These are phyloP conservation scores for Syndactyla subalaris DNA, from an alignment of 2,797 vertebrate species.

Conservation along the genomic window DNA sequence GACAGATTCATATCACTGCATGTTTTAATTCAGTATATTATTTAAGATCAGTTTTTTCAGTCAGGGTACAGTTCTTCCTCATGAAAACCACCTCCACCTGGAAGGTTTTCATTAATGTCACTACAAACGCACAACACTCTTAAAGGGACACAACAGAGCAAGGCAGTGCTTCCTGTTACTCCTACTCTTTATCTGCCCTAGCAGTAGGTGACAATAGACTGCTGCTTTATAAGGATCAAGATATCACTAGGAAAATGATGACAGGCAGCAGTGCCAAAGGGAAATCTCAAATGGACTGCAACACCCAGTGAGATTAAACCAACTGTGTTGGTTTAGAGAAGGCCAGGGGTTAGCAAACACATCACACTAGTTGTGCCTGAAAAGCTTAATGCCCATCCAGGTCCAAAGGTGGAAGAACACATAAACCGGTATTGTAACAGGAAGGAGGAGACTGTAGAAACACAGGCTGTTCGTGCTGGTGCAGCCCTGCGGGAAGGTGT, in stretches of 20 bases:
- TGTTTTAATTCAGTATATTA: background rate
- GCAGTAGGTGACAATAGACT: background rate
- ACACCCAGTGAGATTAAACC: background rate
- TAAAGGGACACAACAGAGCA: background rate
- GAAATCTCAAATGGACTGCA: background rate
- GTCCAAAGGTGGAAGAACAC: slow-evolving; percentile 95
- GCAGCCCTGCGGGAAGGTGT: slow-evolving; percentile 91
- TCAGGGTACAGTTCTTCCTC: background rate
- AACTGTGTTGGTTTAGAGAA: background rate
- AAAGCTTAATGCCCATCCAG: slow-evolving; percentile 95
- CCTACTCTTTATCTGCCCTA: background rate
- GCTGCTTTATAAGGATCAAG: background rate
- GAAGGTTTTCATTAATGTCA: background rate
- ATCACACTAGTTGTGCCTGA: slow-evolving; percentile 85
- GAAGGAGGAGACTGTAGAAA: slow-evolving; percentile 93
- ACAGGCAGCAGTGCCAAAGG: background rate
- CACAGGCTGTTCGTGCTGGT: slow-evolving; percentile 88
- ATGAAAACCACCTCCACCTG: background rate
- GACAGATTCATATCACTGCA: background rate
- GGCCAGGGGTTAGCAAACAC: background rate
- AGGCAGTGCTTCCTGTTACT: background rate
- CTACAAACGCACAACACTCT: background rate
- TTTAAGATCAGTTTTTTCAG: background rate
- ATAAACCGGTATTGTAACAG: slow-evolving; percentile 90
- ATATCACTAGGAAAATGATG: background rate